Percentiles rank a stretch among this genome's conserved stretches.
Evolutionary conservation across 2,888 invertebrate genomes (phyloP).

Genomic region (Eupithecia abbreviata): DNA sequence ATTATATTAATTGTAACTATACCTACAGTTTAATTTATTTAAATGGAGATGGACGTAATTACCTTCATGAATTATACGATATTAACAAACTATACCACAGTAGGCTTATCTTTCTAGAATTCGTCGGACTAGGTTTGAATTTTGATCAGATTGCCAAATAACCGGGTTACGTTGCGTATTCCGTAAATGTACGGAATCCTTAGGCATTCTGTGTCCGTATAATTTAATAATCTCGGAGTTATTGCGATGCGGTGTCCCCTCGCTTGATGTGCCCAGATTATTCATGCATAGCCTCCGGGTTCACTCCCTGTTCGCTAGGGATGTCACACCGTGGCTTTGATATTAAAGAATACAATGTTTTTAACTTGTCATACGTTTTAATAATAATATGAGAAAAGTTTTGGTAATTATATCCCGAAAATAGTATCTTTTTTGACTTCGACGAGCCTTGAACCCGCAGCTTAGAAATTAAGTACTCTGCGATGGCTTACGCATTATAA

Average conservation of each 20-base stretch:
- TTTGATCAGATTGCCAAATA: constrained; percentile 47
- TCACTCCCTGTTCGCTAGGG: constrained; percentile 52
- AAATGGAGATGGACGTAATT: background rate
- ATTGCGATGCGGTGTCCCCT: constrained; percentile 62
- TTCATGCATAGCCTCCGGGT: constrained; percentile 75
- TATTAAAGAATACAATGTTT: background rate
- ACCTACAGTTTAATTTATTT: background rate
- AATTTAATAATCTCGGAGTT: constrained; percentile 80
- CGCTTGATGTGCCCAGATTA: constrained; percentile 68
- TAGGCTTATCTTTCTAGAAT: background rate
- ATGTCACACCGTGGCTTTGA: constrained; percentile 11
- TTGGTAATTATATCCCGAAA: too few relatives aligned
- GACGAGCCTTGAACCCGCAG: too few relatives aligned
- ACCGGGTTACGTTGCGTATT: constrained; percentile 37
- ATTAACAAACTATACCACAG: background rate
- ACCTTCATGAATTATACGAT: background rate
- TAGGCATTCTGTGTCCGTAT: constrained; percentile 66
- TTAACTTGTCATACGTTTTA: too few relatives aligned
- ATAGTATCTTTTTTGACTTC: too few relatives aligned
- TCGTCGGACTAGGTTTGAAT: constrained; percentile 12
- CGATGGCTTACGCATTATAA: too few relatives aligned
- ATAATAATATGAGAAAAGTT: too few relatives aligned
- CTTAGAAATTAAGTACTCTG: too few relatives aligned
- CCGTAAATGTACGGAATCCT: constrained; percentile 29
- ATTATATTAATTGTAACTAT: constrained; percentile 4